A percentile compares a stretch with the other conserved stretches of the same genome.
Evolutionary conservation across 2,888 invertebrate genomes (phyloP).

Genomic region (Sarcophaga rosellei): DNA sequence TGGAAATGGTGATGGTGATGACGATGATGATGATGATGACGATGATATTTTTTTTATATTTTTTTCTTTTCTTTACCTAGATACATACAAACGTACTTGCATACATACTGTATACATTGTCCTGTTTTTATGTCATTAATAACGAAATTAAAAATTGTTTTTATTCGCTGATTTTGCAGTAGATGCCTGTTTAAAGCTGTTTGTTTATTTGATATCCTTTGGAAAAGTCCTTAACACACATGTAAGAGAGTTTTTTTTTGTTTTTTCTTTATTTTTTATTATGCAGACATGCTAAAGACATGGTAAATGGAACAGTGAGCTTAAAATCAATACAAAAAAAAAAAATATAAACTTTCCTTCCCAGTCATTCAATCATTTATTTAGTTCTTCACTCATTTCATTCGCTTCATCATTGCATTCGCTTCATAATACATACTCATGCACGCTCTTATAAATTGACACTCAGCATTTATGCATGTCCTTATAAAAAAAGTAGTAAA

Average conservation of each 20-base stretch:
- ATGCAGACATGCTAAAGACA: conserved; percentile 4
- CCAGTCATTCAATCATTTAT: conserved; percentile 1
- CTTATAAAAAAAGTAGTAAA: conserved; percentile 8
- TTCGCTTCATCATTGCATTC: not conserved
- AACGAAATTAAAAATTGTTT: conserved; percentile 29
- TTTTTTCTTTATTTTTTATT: not conserved
- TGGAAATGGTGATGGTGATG: no score
- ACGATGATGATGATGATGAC: not conserved
- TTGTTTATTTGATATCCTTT: not conserved
- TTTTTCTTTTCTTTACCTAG: conserved; percentile 36
- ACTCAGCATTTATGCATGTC: conserved; percentile 31
- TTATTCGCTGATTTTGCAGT: conserved; percentile 3
- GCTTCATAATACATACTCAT: not conserved
- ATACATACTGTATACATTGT: not conserved
- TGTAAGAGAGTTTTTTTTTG: not conserved
- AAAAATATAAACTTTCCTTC: not conserved
- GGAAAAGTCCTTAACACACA: conserved; percentile 35
- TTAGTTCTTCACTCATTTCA: not conserved
- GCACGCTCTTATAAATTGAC: conserved; percentile 14
- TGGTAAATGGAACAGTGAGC: not conserved
- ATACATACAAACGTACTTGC: no score
- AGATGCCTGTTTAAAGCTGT: not conserved
- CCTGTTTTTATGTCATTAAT: conserved; percentile 28
- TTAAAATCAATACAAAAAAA: conserved; percentile 37
- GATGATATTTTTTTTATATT: conserved; percentile 20